Base-by-base conservation (phyloP, 2,113 vertebrate species). In the Triplophysa tibetana region DNA sequence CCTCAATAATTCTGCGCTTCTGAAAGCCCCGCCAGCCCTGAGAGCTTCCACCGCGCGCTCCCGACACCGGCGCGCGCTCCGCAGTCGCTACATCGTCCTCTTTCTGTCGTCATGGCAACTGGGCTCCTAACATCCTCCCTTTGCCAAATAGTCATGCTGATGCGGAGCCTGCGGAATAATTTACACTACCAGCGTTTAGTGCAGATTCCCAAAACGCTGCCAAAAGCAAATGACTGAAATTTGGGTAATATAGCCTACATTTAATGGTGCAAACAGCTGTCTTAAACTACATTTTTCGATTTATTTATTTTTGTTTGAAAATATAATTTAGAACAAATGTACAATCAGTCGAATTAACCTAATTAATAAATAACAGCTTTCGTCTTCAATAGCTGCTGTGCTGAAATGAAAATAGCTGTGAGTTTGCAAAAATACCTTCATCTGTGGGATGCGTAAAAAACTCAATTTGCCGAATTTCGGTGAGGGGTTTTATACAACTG, bases 71-170 rank as follows among this genome's bases (percentile, higher is more conserved):
- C 48, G 80, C 72, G 81, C 76, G 80, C 70, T 38, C 61, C 76
- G 54, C 77, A 26, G 60, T 26, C 82, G 66, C 76, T 70, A 70
- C 79, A 67, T 54, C 58, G 43, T 60, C 67, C 74, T 50, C 75
- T 29, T 70, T 70, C 38, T 45, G 84, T 85, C 52, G 84, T 68
- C 84, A 85, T 85, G 79, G 82, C 84, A 85, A 85, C 84, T 54
- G 54, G 72, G 54, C 70, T 72, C 66, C 79, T 83, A 85, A 85
- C 82, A 85, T 83, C 84, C 79, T 75, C 65, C 52, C 73, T 72
- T 29, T 67, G 70, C 69, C 19, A 38, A 38, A 73, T n/a, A 43
- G 52, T 45, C 76, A 65, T n/a, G 43, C 66, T 60, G 58, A 74
- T 64, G 58, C 70, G 23, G 41, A 77, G 75, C 66, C 56, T 61